Base-by-base conservation (phyloP, 1,140 invertebrate genomes). In the Rhopalosiphum padi region DNA sequence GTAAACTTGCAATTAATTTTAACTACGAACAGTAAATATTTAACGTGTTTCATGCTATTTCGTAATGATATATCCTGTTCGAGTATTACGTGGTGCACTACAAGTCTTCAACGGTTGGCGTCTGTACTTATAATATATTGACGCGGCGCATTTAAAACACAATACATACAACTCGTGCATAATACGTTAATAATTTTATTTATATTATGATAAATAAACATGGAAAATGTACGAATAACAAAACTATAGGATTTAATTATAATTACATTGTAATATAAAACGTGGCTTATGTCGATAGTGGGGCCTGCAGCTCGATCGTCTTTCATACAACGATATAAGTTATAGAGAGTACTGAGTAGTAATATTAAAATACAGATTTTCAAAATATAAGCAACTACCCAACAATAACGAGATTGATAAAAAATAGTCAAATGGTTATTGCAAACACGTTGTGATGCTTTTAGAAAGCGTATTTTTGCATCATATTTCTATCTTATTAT, bases 21-120 rank as follows among this genome's bases (percentile, higher is more conserved):
- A 85, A 85, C 37, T 43, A 25, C 83, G 23, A 85, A 43, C 83
- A 43, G 83, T 85, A 85, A 85, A 85, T 85, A 85, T 85, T 85
- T 43, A 85, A 85, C 83, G 83, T 43, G 4, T 5, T 85, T 85
- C 23, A 8, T 85, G 83, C 22, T 85, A 85, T 85, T 85, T 23
- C 83, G 37, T 43, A 85, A 85, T 85, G 41, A 82, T 83, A 43
- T 85, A 85, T 83, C 83, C 22, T 43, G 37, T 85, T 85, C 23
- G 41, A 85, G 23, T 83, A 35, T n/a, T 82, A 21, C n/a, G 18
- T 23, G 22, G 18, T 82, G 77, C n/a, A 4, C 77, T 37, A 35
- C 68, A 21, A n/a, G 41, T 41, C 41, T 41, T 2, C 35, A 37
- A 83, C 77, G 35, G 35, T 77, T n/a, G 60, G 15, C 15, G n/a